Evolutionary conservation across 2,888 invertebrate genomes (phyloP).

Genomic region (Eugnorisma glareosa): DNA sequence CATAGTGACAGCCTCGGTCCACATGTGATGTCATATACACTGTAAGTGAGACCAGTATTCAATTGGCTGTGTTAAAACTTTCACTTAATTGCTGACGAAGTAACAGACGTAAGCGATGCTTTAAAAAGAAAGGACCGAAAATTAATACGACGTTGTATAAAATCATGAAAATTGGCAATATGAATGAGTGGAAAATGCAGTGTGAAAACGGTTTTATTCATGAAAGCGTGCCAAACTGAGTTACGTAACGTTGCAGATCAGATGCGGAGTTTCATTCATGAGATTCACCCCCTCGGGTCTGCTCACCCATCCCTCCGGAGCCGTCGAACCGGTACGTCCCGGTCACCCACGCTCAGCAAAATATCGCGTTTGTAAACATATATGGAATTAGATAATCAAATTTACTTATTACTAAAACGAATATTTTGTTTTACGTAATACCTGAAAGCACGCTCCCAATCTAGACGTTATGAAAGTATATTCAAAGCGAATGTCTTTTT

Average conservation of each 20-base stretch:
- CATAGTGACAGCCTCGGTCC: constrained; percentile 24
- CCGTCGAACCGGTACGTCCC: constrained; percentile 31
- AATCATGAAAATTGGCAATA: constrained; percentile 58
- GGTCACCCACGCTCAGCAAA: constrained; percentile 51
- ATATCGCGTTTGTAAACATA: constrained; percentile 62
- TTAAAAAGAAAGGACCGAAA: constrained; percentile 22
- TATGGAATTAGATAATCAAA: constrained; percentile 54
- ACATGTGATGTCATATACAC: constrained; percentile 51
- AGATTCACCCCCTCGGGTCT: constrained; percentile 57
- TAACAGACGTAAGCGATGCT: constrained; percentile 51
- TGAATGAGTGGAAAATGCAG: constrained; percentile 59
- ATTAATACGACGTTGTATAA: constrained; percentile 29
- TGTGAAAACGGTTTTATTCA: constrained; percentile 59
- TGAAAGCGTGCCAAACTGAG: constrained; percentile 77
- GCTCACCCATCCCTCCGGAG: constrained; percentile 45
- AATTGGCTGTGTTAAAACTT: constrained; percentile 52
- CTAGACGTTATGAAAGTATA: constrained; percentile 43
- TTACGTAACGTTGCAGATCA: constrained; percentile 85
- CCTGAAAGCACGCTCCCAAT: constrained; percentile 15
- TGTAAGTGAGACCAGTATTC: constrained; percentile 46
- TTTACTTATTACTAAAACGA: constrained; percentile 46
- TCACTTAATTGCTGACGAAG: constrained; percentile 53
- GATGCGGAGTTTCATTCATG: constrained; percentile 83
- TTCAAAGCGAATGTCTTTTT: constrained; percentile 21
- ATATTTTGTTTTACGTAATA: constrained; percentile 51